phyloP scores from a whole-genome alignment of 2,113 vertebrate species.

The Chaetura pelagica region DNA sequence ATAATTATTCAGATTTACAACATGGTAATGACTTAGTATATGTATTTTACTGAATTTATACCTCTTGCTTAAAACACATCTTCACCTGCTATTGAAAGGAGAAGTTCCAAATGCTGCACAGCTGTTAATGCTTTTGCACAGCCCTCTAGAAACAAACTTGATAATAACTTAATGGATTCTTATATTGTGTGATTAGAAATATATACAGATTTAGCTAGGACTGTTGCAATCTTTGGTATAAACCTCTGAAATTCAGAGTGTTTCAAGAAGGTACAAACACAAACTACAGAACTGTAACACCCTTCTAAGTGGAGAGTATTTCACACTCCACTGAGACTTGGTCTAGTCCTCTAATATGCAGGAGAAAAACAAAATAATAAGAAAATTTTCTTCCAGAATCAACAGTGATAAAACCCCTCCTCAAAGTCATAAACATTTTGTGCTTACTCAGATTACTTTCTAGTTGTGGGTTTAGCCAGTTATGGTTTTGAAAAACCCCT shows the following conservation, averaged over 20 bases:
- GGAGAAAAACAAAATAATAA: background rate
- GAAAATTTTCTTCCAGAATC: background rate
- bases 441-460: background rate
- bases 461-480: background rate
- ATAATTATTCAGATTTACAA: background rate
- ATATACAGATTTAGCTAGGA: background rate
- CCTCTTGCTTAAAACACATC: accelerated
- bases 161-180: background rate
- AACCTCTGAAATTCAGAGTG: background rate
- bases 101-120: background rate
- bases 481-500: background rate
- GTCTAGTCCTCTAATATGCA: background rate
- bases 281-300: background rate
- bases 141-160: background rate
- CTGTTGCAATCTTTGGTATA: background rate
- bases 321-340: background rate
- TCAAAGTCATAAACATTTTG: background rate
- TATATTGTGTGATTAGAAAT: background rate
- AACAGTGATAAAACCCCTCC: background rate
- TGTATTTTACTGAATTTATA: background rate
- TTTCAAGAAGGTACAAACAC: background rate
- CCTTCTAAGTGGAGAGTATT: background rate
- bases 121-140: background rate
- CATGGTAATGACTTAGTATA: background rate
- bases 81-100: background rate